Evolutionary conservation across 2,797 vertebrate genomes (phyloP).

Genomic region (Sebastes vulpes): DNA sequence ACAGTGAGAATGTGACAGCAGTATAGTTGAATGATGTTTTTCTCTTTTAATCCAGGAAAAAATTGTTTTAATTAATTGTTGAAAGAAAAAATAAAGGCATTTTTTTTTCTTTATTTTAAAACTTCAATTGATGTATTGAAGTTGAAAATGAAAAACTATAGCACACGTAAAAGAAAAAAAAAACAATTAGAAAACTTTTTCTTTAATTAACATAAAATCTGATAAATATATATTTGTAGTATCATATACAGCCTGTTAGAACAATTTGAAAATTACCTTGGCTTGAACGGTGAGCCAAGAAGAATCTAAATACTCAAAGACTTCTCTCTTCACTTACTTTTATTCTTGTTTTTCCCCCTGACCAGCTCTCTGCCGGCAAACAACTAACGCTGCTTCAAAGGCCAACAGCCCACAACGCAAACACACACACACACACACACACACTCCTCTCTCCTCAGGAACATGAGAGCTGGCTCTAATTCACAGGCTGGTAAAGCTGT

Average conservation of each 20-base stretch:
- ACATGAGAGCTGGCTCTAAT: slow-evolving; percentile 79
- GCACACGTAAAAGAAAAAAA: neutral
- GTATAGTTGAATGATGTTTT: slow-evolving; percentile 28
- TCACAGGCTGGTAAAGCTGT: slow-evolving; percentile 81
- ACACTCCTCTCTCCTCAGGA: slow-evolving; percentile 64
- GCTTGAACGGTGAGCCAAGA: neutral
- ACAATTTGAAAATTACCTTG: slow-evolving; percentile 25
- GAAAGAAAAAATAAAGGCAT: slow-evolving; percentile 26
- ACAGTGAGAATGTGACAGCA: slow-evolving; percentile 25
- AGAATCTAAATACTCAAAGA: neutral
- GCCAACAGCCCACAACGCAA: slow-evolving; percentile 53
- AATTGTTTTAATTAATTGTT: slow-evolving; percentile 57
- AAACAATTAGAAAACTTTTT: slow-evolving; percentile 29
- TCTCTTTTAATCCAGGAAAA: slow-evolving; percentile 43
- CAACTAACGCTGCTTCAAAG: slow-evolving; percentile 64
- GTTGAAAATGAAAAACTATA: slow-evolving; percentile 22
- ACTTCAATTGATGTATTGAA: slow-evolving; percentile 45
- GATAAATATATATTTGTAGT: slow-evolving; percentile 43
- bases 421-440: slow-evolving; percentile 60
- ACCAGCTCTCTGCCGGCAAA: slow-evolving; percentile 43
- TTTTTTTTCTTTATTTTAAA: slow-evolving; percentile 31
- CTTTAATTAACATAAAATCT: slow-evolving; percentile 21
- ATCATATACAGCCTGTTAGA: slow-evolving; percentile 12
- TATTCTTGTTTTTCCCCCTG: slow-evolving; percentile 36
- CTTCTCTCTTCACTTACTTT: neutral